Evolutionary conservation across 2,797 vertebrate species (phyloP).

Genomic region (Cygnus olor): DNA sequence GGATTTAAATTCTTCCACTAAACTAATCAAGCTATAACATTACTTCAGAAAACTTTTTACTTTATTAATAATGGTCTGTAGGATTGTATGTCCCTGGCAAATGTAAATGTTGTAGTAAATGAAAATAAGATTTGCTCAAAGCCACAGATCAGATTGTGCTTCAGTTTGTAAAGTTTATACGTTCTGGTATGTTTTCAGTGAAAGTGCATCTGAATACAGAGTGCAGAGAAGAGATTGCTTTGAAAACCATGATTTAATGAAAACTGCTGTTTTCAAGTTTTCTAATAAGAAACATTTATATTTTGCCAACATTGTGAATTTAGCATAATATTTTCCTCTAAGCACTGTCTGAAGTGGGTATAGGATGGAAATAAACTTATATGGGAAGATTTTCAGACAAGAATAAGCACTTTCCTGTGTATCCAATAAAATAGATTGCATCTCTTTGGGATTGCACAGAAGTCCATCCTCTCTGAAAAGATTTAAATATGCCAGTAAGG

Average conservation of each 20-base stretch:
- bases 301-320: background rate
- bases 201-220: background rate
- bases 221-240: background rate
- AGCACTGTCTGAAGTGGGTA: background rate
- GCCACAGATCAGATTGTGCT: background rate
- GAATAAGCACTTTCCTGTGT: background rate
- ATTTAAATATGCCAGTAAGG: background rate
- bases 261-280: constrained; percentile 25
- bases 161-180: background rate
- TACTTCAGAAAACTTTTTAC: background rate
- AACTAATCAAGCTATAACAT: background rate
- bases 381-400: background rate
- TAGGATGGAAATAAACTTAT: background rate
- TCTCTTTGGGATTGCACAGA: background rate
- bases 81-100: background rate
- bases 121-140: background rate
- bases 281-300: background rate
- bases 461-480: background rate
- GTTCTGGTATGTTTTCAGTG: background rate
- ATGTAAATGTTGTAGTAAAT: background rate
- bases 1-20: background rate
- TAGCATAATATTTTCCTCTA: background rate
- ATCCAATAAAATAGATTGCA: background rate
- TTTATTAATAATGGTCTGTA: background rate
- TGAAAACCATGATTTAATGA: background rate